Evolutionary conservation across 2,888 invertebrate genomes (phyloP).

Genomic region (Embidobia sp.): DNA sequence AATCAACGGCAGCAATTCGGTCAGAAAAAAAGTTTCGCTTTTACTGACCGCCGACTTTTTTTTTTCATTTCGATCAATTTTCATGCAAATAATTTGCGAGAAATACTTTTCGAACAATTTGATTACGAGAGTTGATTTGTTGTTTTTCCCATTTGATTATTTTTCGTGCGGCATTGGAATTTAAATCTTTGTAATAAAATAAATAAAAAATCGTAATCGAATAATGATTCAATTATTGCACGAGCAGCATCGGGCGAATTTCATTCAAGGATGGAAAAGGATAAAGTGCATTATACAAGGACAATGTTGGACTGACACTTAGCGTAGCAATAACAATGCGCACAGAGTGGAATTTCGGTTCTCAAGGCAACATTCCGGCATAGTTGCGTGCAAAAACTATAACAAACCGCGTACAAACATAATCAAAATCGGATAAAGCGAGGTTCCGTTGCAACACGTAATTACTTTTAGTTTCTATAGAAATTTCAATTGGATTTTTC

Average conservation of each 20-base stretch:
- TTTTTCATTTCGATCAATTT: no score
- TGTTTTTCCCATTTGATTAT: no score
- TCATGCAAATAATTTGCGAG: no score
- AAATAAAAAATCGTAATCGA: conserved; percentile 6
- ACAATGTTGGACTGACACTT: conserved; percentile 48
- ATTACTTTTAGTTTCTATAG: conserved; percentile 26
- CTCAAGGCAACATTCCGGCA: conserved; percentile 52
- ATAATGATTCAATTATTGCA: conserved; percentile 14
- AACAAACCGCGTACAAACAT: conserved; percentile 46
- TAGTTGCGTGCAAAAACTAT: conserved; percentile 46
- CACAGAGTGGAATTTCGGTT: conserved; percentile 41
- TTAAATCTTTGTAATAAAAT: no score
- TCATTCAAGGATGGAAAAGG: conserved; percentile 42
- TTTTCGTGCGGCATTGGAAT: no score
- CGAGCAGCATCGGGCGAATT: conserved; percentile 24
- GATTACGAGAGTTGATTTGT: no score
- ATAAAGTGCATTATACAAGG: conserved; percentile 43
- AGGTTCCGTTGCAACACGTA: conserved; percentile 23
- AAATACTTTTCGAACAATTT: no score
- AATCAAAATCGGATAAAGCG: conserved; percentile 47
- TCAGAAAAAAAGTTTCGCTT: no score
- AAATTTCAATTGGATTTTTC: conserved; percentile 39
- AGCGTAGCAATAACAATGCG: conserved; percentile 49
- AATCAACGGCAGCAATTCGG: no score
- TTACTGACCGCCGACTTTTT: no score